Evolutionary conservation across 2,888 invertebrate species (phyloP), one percentile per base, ranked within the genome.

Genomic region (Perizoma flavofasciatum): DNA sequence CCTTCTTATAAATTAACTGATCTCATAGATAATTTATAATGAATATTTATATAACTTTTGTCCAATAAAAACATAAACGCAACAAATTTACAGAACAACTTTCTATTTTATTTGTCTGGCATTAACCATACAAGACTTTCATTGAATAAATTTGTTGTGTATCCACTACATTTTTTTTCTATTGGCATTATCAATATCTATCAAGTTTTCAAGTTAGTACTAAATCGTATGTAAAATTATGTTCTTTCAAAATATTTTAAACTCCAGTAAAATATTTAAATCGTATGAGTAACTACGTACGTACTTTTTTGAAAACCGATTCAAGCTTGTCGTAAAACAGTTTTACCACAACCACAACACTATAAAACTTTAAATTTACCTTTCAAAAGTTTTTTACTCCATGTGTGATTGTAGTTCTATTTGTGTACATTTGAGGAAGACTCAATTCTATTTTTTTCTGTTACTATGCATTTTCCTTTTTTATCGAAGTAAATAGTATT

Each of bases 281-380:
- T 22, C 22, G 1, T 22, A 22, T 22, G 22, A 22, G 22, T 22
- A 22, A 22, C 22, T 22, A 22, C 22, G 22, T 22, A 22, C 22
- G 3, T 22, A 22, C 22, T 22, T 22, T 2, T 37, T 37, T 37
- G 37, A 37, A 37, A 37, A 37, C 1, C 22, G 22, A 22, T 22
- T 22, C 22, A 22, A n/a, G 6, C 11, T 7, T 3, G 44, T 22
- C 60, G 53, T 64, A 72, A 69, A 62, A 47, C 32, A 45, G 49
- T 61, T 69, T 71, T 68, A 67, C 67, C 58, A 50, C 61, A 65
- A 68, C 65, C 65, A 61, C 64, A 64, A 46, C 39, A 51, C 94
- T 94, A 79, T 53, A 68, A 73, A 59, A 65, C 55, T 45, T 35
- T 59, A 41, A 63, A 67, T 65, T 32, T 62, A 65, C 53, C 65